Conservation (phyloP, 64 coral and sea anemone species). For the Trachythela sp. region DNA sequence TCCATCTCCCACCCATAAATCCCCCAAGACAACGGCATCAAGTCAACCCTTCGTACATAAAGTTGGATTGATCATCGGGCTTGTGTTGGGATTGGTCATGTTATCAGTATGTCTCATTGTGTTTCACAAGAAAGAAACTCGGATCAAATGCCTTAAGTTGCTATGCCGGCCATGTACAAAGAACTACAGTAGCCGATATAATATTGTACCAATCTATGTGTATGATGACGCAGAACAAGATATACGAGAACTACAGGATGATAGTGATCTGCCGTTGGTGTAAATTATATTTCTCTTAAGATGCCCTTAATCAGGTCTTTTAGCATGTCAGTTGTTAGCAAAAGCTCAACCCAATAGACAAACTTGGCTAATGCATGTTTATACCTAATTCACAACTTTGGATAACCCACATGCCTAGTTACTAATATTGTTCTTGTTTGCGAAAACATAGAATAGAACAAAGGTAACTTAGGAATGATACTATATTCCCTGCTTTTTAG, state of each 20-base stretch:
- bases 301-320: no score
- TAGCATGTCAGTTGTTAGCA: no score
- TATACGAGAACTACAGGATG: neutral
- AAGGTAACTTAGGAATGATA: no score
- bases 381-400: no score
- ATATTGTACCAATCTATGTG: conserved; percentile 20
- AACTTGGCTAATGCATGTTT: no score
- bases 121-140: conserved; percentile 8
- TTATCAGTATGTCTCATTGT: neutral
- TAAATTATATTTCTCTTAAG: no score
- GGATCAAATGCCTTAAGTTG: neutral
- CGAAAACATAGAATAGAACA: no score
- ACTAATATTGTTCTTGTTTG: no score
- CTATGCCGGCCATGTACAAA: neutral
- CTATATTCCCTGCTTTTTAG: no score
- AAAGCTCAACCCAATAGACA: no score
- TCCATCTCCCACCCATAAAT: neutral
- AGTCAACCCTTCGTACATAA: neutral
- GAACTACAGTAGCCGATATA: conserved; percentile 16
- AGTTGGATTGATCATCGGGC: neutral
- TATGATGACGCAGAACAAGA: conserved; percentile 11
- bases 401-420: no score
- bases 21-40: neutral
- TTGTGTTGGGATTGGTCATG: neutral
- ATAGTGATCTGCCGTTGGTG: neutral